These are phyloP conservation scores for Coturnix japonica DNA, from an alignment of 2,113 vertebrate genomes.

Conservation along the genomic window DNA sequence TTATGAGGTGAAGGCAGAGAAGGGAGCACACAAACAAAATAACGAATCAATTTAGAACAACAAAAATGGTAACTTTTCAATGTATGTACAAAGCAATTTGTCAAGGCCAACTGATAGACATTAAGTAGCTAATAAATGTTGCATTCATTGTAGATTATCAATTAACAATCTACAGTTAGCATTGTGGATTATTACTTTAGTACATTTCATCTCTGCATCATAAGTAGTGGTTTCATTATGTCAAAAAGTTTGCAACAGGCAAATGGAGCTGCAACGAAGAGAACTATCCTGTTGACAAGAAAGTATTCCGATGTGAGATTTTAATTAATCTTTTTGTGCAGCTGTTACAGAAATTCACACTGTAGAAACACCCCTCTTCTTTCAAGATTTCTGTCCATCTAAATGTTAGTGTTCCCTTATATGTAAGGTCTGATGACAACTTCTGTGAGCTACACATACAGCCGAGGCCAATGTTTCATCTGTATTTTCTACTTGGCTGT, in stretches of 20 bases:
- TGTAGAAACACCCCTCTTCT: not conserved
- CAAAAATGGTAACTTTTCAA: not conserved
- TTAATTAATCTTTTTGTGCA: not conserved
- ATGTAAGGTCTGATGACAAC: fast-evolving
- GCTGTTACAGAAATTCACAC: not conserved
- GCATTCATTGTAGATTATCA: not conserved
- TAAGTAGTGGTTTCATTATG: not conserved
- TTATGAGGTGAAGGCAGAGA: not conserved
- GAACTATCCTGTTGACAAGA: not conserved
- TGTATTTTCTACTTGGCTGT: not conserved
- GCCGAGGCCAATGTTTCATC: not conserved
- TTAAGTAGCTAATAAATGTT: not conserved
- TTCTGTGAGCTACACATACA: not conserved
- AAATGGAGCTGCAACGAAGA: not conserved
- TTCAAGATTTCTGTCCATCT: not conserved
- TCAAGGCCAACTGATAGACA: not conserved
- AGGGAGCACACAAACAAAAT: not conserved
- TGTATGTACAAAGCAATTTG: not conserved
- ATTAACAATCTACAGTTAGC: not conserved
- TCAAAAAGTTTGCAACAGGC: not conserved
- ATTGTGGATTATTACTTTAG: not conserved
- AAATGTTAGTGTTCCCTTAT: not conserved
- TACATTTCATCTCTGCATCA: not conserved
- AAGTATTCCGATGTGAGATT: not conserved
- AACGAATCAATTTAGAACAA: not conserved